A percentile compares a stretch with the other conserved stretches of the same genome.
Conservation (phyloP, 2,797 vertebrate genomes). For the Poliocrania exsul region DNA sequence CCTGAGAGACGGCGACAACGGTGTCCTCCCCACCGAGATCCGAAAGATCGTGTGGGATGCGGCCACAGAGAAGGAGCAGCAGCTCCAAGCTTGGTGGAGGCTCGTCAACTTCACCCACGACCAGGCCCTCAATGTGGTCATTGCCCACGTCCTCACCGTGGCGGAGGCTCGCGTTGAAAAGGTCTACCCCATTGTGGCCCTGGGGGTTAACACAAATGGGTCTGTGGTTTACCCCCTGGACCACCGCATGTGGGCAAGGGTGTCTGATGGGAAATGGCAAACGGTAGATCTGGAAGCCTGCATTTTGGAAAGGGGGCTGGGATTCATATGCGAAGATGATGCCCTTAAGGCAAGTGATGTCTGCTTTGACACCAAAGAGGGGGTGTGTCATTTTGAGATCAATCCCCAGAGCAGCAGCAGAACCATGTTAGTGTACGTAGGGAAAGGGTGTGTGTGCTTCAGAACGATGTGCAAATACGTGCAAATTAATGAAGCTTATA, state of each 20-base stretch:
- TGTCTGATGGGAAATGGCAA: slow-evolving; percentile 47
- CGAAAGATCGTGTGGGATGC: slow-evolving; percentile 56
- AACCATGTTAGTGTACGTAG: slow-evolving; percentile 19
- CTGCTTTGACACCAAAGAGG: slow-evolving; percentile 66
- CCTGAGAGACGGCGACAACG: slow-evolving; percentile 39
- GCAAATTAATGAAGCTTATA: slow-evolving; percentile 51
- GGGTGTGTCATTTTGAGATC: slow-evolving; percentile 66
- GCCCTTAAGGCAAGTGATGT: slow-evolving; percentile 44
- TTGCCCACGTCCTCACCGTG: slow-evolving; percentile 48
- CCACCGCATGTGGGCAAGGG: slow-evolving; percentile 62
- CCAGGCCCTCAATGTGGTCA: slow-evolving; percentile 3
- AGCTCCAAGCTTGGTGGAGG: slow-evolving; percentile 69
- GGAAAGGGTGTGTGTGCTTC: slow-evolving; percentile 55
- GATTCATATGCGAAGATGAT: slow-evolving; percentile 60
- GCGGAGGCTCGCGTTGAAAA: slow-evolving; percentile 37
- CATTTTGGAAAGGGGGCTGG: slow-evolving; percentile 61
- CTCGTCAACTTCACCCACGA: slow-evolving; percentile 62
- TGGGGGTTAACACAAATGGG: slow-evolving; percentile 42
- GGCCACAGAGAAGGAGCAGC: slow-evolving; percentile 50
- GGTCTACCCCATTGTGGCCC: slow-evolving; percentile 59
- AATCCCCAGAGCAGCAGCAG: slow-evolving; percentile 37
- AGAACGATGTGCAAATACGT: slow-evolving; percentile 28
- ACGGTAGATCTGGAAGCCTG: slow-evolving; percentile 62
- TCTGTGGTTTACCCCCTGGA: slow-evolving; percentile 62
- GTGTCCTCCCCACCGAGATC: slow-evolving; percentile 53